These are phyloP conservation scores for Panthera tigris DNA, from an alignment of 2,113 vertebrate species.

Conservation along the genomic window DNA sequence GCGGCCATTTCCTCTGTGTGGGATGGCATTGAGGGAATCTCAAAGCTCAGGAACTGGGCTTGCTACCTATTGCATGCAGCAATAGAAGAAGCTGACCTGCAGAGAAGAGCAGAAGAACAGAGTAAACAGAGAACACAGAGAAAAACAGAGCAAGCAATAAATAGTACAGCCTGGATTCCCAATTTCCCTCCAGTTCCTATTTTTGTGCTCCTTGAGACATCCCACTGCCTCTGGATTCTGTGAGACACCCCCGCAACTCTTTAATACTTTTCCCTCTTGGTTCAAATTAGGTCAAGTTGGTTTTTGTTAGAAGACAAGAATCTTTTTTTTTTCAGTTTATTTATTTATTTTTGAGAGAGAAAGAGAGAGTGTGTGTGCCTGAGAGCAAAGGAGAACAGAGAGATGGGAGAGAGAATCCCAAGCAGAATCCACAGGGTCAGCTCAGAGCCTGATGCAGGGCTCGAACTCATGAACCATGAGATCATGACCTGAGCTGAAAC, in stretches of 20 bases:
- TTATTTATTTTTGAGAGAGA: no score
- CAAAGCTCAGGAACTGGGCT: neutral
- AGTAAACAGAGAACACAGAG: neutral
- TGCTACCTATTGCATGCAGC: neutral
- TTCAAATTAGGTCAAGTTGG: conserved; percentile 57
- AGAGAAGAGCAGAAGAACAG: neutral
- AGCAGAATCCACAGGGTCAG: no score
- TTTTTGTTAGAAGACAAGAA: conserved; percentile 44
- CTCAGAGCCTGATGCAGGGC: no score
- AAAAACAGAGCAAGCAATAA: neutral
- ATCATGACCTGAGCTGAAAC: no score
- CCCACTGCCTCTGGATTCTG: neutral
- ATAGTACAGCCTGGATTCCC: neutral
- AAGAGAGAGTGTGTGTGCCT: no score
- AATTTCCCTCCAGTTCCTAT: neutral
- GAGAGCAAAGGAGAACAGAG: no score
- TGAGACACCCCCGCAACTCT: conserved; percentile 36
- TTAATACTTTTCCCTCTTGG: conserved; percentile 22
- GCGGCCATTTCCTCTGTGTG: neutral
- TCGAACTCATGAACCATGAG: no score
- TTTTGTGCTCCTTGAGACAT: neutral
- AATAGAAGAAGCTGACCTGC: neutral
- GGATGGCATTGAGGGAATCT: neutral
- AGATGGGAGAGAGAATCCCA: no score
- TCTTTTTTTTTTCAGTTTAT: no score